phyloP scores from a whole-genome alignment of 30 jellyfish, hydroid and myxozoan genomes.

The Pseudorhiza aurosa region DNA sequence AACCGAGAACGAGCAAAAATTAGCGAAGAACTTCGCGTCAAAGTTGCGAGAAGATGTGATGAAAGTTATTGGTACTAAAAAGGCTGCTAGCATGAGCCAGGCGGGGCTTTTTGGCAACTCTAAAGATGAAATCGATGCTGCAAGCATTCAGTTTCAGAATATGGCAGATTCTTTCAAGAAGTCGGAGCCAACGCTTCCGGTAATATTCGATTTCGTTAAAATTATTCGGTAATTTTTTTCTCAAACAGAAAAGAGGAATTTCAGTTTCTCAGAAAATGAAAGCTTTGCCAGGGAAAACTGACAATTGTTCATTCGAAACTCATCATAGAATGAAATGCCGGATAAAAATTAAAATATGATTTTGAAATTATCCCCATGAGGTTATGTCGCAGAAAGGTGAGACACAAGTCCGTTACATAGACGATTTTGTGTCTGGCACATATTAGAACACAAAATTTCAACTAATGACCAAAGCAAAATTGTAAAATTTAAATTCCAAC shows the following conservation, averaged over 20 bases:
- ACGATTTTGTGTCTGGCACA: no score
- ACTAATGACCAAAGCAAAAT: no score
- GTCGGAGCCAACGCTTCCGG: slow-evolving; percentile 51
- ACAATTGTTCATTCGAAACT: not conserved
- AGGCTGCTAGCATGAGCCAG: not conserved
- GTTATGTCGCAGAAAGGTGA: no score
- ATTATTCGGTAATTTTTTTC: not conserved
- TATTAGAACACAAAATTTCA: no score
- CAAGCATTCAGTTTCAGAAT: slow-evolving; percentile 35
- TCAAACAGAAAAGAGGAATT: not conserved
- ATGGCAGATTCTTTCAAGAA: slow-evolving; percentile 54
- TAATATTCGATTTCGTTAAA: no score
- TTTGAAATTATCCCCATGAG: no score
- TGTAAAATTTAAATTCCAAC: no score
- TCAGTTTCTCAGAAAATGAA: not conserved
- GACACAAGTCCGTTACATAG: no score
- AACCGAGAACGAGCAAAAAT: slow-evolving; percentile 1
- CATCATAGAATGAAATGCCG: no score
- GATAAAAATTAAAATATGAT: no score
- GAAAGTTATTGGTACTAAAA: not conserved
- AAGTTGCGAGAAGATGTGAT: slow-evolving; percentile 32
- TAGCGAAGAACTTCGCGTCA: slow-evolving; percentile 40
- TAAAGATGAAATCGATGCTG: slow-evolving; percentile 34
- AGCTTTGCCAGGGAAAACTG: not conserved
- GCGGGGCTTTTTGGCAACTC: not conserved